Evolutionary conservation across 2,113 vertebrate species (phyloP), one percentile per base, ranked within the genome.

Genomic region (Oreochromis tanganicae): DNA sequence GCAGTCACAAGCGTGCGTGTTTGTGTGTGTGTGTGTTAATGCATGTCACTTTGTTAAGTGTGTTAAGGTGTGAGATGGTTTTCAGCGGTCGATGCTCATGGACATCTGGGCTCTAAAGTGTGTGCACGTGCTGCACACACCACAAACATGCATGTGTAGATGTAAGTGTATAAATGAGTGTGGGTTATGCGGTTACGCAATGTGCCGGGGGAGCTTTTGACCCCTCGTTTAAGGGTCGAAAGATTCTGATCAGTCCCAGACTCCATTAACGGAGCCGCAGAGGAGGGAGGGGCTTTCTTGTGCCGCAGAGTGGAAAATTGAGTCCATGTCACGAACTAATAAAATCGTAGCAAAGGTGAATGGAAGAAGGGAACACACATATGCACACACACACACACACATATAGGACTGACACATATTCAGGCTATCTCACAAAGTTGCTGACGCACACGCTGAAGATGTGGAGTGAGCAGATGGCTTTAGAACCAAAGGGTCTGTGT

Each of bases 301-400:
- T 96, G 93, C 93, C 73, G 27, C 91, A 48, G 85, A 96, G 93
- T 95, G 95, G 92, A 96, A 96, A 96, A 97, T 95, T 94, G 93
- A 95, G 90, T 96, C 93, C 79, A 81, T 95, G 95, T 96, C 93
- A 93, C 84, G 94, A 96, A 96, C 90, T 95, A 95, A 96, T 96
- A 92, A 96, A 96, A 94, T 91, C 79, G 84, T 78, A 32, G 63
- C 52, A 90, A 90, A 94, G 93, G 92, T 95, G 91, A 91, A 83
- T 56, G 55, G 66, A 87, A 87, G 78, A 87, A 27, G 73, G 75
- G 87, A 83, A 52, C 56, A 75, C 57, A 61, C 83, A 61, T 61
- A 61, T 29, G 14, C 84, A 43, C 71, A 10, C 46, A 46, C 79
- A 63, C 24, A 52, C 32, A 7, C 48, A 57, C 68, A 83, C 54